A percentile compares a stretch with the other conserved stretches of the same genome.
Conservation (phyloP, 2,797 vertebrate genomes). For the Poecilia velifera region DNA sequence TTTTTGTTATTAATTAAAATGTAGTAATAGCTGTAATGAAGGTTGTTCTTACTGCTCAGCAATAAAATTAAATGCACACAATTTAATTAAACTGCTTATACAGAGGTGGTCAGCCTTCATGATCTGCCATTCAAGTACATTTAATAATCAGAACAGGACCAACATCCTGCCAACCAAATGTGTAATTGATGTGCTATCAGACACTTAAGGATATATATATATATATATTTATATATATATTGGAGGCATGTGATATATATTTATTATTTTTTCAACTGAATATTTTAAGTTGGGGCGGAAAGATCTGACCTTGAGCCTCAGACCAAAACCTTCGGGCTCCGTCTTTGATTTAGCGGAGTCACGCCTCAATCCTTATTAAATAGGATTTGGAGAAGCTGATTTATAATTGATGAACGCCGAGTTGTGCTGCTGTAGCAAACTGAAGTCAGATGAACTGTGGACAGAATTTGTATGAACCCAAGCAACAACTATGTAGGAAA, state of each 20-base stretch:
- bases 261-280: no score
- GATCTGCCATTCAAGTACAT: background rate
- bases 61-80: background rate
- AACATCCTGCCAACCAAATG: background rate
- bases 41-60: background rate
- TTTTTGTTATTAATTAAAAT: background rate
- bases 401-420: conserved; percentile 57
- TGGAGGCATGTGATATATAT: no score
- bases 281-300: background rate
- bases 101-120: background rate
- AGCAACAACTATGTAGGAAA: background rate
- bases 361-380: conserved; percentile 26
- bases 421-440: conserved; percentile 28
- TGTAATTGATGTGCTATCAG: background rate
- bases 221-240: no score
- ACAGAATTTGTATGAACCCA: background rate
- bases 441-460: conserved; percentile 38
- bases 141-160: background rate
- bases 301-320: conserved; percentile 1
- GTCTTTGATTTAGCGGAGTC: conserved; percentile 29
- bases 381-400: conserved; percentile 49
- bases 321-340: conserved; percentile 1
- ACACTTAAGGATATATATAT: no score
- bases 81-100: background rate
- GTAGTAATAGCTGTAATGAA: background rate